Base-by-base conservation (phyloP, 1,140 invertebrate genomes). In the Cotesia chilonis region DNA sequence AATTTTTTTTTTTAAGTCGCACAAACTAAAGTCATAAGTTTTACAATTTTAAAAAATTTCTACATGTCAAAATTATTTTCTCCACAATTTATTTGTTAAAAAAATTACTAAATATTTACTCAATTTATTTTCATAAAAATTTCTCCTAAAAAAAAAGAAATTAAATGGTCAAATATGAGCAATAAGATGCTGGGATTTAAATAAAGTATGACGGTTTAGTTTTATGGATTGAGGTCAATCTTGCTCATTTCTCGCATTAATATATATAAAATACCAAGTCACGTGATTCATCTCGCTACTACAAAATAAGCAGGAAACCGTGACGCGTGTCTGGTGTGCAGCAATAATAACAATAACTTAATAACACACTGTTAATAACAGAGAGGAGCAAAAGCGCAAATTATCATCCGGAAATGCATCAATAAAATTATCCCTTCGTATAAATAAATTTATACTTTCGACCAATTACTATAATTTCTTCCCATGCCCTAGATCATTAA, bases 171-270 rank as follows among this genome's bases (percentile, higher is more conserved):
- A 12, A 14, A 57, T 57, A 14, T 7, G 63, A 41, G 63, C 28
- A 28, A 28, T 20, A 37, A 65, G 63, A 65, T 65, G 63, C 63
- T 65, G 63, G 51, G 14, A 47, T 51, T 63, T 51, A 37, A 38
- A 47, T 59, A 14, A 28, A 28, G 28, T 47, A 10, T 9, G 41
- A 47, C 10, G 41, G 41, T 47, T 47, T 36, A 36, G 28, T 54
- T 68, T 55, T 36, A 68, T 54, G 36, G 10, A 68, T 68, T 51
- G 66, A 68, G 66, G 66, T 68, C 66, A 68, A 68, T 68, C 66
- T 20, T 36, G 52, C 52, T 20, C 35, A 51, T 68, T 68, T 68
- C 66, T 68, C 66, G 51, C 28, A 35, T 68, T 68, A 68, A 66
- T 28, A 28, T 28, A 28, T 28, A 28, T 28, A 28, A 66, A 68